Base-by-base conservation (phyloP, 2,888 invertebrate genomes). In the Itoplectis maculator region DNA sequence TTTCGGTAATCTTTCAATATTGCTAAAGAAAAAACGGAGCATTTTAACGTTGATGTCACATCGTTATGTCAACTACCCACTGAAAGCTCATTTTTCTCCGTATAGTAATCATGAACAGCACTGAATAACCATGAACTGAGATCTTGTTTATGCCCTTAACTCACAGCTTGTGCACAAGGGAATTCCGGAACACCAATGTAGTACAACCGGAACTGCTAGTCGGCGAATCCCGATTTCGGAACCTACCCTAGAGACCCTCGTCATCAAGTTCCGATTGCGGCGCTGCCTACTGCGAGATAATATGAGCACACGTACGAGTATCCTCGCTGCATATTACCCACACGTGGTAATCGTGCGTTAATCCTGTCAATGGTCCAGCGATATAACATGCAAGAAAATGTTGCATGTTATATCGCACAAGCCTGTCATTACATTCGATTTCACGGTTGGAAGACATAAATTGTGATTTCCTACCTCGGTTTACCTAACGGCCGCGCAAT, bases 181-280 rank as follows among this genome's bases (percentile, higher is more conserved):
- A 18, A 61, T 61, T 61, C 18, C 18, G 15, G 15, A 40, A 61
- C 18, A 9, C 40, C 37, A 40, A 18, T 61, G 61, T 37, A 35
- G 37, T 40, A 40, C 61, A 40, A 61, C 40, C 61, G 61, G 61
- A 61, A 61, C 61, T 61, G 37, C 37, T 61, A 40, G 61, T 61
- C 37, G 18, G 40, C 15, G 61, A 61, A 61, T 18, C 35, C 35
- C 37, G 40, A 61, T 37, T 37, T 37, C 37, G 18, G 9, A 61
- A 40, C 23, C 37, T 37, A 61, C 61, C 61, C 61, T 18, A 61
- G 61, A 37, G 61, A 18, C 18, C 9, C 61, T 61, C 61, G 61
- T 61, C 61, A 40, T 37, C 61, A 61, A 40, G 61, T 61, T 61
- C 37, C 61, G 37, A 40, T 61, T 18, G n/a, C 56, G 15, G 29